Conservation (phyloP, 2,888 invertebrate species). For the Seira sanloemensis region DNA sequence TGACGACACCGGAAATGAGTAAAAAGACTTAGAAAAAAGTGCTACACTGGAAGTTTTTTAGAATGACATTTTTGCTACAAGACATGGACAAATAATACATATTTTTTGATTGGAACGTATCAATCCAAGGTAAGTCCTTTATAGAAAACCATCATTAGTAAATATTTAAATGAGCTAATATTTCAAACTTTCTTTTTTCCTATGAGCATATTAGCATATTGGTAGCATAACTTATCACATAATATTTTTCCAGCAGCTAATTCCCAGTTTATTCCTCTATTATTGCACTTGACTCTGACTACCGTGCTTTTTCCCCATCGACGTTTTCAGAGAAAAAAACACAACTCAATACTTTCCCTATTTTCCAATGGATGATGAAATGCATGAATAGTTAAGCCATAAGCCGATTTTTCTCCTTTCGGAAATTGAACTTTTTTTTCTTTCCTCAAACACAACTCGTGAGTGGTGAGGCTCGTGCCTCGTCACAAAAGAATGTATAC, state of each 20-base stretch:
- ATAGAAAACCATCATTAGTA: too few relatives aligned
- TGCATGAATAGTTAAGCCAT: conserved; percentile 49
- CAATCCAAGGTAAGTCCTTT: conserved; percentile 43
- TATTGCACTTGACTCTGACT: conserved; percentile 38
- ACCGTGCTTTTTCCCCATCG: too few relatives aligned
- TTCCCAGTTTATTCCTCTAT: too few relatives aligned
- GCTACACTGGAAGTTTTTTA: too few relatives aligned
- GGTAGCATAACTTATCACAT: too few relatives aligned
- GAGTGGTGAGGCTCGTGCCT: too few relatives aligned
- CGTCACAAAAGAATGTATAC: conserved; percentile 16
- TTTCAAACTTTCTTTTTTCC: neutral
- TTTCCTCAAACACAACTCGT: too few relatives aligned
- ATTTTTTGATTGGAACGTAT: conserved; percentile 54
- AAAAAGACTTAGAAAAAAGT: too few relatives aligned
- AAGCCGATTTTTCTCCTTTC: conserved; percentile 55
- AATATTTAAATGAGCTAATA: too few relatives aligned
- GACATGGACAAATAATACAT: conserved; percentile 42
- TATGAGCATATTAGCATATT: neutral
- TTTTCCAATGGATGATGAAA: conserved; percentile 5
- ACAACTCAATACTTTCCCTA: neutral
- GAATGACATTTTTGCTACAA: too few relatives aligned
- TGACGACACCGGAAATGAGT: too few relatives aligned
- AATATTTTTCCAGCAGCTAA: too few relatives aligned
- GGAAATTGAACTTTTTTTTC: conserved; percentile 49
- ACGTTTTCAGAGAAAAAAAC: conserved; percentile 23